phyloP scores from a whole-genome alignment of 2,113 vertebrate species.

The Euleptes europaea region DNA sequence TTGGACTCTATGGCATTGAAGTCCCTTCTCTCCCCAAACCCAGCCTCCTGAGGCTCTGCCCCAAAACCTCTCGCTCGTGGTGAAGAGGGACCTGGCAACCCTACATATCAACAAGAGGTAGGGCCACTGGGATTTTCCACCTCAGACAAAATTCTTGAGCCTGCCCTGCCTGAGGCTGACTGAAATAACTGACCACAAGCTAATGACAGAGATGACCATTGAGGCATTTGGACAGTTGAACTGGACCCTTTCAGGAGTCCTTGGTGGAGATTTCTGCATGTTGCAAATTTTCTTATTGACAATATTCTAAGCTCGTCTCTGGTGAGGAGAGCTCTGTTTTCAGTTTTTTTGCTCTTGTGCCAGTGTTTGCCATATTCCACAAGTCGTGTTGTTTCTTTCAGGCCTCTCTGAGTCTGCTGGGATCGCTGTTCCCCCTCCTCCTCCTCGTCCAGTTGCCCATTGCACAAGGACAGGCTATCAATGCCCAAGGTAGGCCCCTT shows the following conservation, averaged over 20 bases:
- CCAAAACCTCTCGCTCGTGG: too few relatives aligned
- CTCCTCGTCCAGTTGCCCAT: conserved; percentile 30
- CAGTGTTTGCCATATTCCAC: not conserved
- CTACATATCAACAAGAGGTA: too few relatives aligned
- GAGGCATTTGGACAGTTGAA: not conserved
- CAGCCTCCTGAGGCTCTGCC: too few relatives aligned
- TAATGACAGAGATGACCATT: not conserved
- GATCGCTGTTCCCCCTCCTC: conserved; percentile 22
- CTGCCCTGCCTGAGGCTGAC: not conserved
- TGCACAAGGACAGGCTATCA: conserved; percentile 40
- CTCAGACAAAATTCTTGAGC: not conserved
- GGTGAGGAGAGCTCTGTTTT: not conserved
- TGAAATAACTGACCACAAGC: not conserved
- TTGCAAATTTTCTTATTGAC: not conserved
- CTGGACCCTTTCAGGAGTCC: not conserved
- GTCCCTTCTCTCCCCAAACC: too few relatives aligned
- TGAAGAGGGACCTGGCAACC: too few relatives aligned
- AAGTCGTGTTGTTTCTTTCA: not conserved
- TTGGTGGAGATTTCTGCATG: not conserved
- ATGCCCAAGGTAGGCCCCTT: conserved; percentile 49
- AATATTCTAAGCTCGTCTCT: not conserved
- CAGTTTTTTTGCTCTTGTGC: not conserved
- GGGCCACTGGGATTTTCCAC: not conserved
- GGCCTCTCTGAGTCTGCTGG: not conserved
- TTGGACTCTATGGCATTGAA: too few relatives aligned